These are phyloP conservation scores for Tympanoctomys barrerae DNA, from an alignment of 2,797 vertebrate species.

Conservation along the genomic window DNA sequence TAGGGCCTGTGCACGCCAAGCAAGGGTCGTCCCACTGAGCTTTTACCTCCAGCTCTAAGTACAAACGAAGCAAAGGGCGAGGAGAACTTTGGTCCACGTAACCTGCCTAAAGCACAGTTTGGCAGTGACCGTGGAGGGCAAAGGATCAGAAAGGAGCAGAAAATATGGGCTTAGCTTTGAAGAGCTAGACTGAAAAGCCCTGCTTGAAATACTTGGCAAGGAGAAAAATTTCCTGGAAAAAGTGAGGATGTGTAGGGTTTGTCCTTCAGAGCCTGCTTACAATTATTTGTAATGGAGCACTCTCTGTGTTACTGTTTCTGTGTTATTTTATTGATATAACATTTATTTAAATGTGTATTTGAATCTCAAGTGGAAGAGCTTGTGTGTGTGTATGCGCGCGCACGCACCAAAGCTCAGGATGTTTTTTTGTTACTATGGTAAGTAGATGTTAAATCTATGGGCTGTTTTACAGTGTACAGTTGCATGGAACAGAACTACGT, in stretches of 20 bases:
- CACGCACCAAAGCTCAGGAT: not conserved
- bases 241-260: not conserved
- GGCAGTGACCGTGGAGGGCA: not conserved
- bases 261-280: not conserved
- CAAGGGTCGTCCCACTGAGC: not conserved
- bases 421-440: not conserved
- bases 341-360: slow-evolving; percentile 3
- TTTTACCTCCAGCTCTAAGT: not conserved
- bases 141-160: not conserved
- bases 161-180: slow-evolving; percentile 4
- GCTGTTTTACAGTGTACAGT: not conserved
- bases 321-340: not conserved
- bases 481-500: not conserved
- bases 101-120: not conserved
- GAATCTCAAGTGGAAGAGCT: not conserved
- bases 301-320: not conserved
- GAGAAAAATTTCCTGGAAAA: not conserved
- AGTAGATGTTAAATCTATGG: not conserved
- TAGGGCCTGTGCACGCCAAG: not conserved
- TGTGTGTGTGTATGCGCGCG: no score
- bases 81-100: not conserved
- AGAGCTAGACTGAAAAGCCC: not conserved
- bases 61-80: not conserved
- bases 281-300: not conserved
- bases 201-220: not conserved